Conservation (phyloP, 2,113 vertebrate genomes). For the Lepus europaeus region DNA sequence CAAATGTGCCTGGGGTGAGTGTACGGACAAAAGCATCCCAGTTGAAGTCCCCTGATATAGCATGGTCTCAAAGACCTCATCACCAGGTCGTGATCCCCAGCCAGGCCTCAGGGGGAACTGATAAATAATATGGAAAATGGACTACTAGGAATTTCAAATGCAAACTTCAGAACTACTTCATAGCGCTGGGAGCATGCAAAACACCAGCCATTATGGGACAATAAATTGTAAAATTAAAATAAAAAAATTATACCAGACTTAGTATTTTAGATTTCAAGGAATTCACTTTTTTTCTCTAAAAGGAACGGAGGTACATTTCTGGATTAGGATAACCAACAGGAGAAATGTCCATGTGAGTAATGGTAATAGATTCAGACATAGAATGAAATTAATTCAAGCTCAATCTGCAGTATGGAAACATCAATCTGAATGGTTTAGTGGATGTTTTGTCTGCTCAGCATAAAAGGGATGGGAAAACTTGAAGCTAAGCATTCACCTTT, state of each 20-base stretch:
- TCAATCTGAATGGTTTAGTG: background rate
- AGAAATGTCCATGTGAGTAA: background rate
- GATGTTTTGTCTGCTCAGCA: background rate
- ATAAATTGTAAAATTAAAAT: background rate
- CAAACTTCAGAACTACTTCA: background rate
- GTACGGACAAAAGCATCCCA: background rate
- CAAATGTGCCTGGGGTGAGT: background rate
- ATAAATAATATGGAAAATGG: background rate
- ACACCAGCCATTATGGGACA: rapidly evolving
- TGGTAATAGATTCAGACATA: background rate
- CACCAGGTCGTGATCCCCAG: background rate
- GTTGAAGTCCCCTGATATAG: background rate
- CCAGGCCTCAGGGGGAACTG: background rate
- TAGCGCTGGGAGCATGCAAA: background rate
- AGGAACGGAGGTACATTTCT: background rate
- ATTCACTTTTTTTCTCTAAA: background rate
- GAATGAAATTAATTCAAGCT: background rate
- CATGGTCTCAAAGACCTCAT: background rate
- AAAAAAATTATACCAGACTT: background rate
- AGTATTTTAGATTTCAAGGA: background rate
- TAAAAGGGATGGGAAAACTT: background rate
- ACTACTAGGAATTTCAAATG: background rate
- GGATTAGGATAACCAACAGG: background rate
- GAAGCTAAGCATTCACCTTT: background rate
- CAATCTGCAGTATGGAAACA: background rate